Percentiles rank a stretch among this genome's conserved stretches.
These are phyloP conservation scores for Halcyon smyrnensis DNA, from an alignment of 2,797 vertebrate genomes.

Conservation along the genomic window DNA sequence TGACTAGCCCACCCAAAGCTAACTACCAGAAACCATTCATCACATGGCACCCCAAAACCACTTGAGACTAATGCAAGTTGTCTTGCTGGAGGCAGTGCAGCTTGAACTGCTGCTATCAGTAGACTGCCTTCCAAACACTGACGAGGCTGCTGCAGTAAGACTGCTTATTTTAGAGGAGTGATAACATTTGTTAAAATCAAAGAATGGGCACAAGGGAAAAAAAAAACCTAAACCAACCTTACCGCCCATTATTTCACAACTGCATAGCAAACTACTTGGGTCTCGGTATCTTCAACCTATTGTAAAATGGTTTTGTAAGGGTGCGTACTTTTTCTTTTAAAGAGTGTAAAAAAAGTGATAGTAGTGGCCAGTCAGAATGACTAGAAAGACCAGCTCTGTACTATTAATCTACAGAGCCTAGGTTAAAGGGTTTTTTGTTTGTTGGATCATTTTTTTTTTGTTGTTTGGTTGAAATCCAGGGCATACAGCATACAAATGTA, in stretches of 20 bases:
- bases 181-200: background rate
- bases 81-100: background rate
- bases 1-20: background rate
- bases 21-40: slow-evolving; percentile 31
- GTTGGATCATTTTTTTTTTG: background rate
- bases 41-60: background rate
- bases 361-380: background rate
- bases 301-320: background rate
- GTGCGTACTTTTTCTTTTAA: background rate
- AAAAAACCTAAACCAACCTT: background rate
- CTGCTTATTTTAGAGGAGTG: background rate
- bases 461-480: background rate
- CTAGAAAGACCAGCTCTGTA: background rate
- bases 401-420: background rate
- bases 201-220: background rate
- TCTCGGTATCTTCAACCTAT: background rate
- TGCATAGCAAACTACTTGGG: background rate
- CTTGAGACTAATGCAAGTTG: background rate
- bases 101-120: background rate
- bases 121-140: background rate
- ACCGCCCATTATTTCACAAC: background rate
- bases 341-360: background rate
- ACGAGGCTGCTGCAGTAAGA: background rate
- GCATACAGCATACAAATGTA: background rate
- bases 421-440: background rate